A percentile compares a stretch with the other conserved stretches of the same genome.
These are phyloP conservation scores for Fissipunctia ypsillon DNA, from an alignment of 2,888 invertebrate genomes.

Conservation along the genomic window DNA sequence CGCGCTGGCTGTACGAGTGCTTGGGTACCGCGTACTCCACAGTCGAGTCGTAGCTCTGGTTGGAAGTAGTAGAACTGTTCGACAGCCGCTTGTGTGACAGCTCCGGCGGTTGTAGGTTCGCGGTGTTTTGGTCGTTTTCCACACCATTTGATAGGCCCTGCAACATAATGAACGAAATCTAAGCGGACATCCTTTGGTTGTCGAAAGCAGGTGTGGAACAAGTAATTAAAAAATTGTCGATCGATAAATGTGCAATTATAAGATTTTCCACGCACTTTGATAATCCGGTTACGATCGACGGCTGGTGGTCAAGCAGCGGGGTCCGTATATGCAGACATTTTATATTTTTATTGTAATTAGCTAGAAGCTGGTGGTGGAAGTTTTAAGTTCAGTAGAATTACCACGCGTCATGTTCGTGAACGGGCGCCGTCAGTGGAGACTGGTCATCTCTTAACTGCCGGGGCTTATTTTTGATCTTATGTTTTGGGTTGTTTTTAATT, in stretches of 20 bases:
- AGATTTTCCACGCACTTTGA: constrained; percentile 9
- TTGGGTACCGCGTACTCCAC: constrained; percentile 86
- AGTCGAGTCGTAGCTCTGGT: constrained; percentile 87
- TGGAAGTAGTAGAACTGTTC: constrained; percentile 86
- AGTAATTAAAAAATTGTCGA: constrained; percentile 49
- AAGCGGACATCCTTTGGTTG: constrained; percentile 48
- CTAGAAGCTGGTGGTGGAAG: not conserved
- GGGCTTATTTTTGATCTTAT: no score
- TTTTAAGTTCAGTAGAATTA: not conserved
- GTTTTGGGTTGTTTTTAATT: no score
- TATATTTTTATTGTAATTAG: not conserved
- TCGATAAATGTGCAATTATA: constrained; percentile 35
- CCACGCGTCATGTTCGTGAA: no score
- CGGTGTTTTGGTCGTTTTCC: constrained; percentile 87
- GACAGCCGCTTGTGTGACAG: constrained; percentile 85
- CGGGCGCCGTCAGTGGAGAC: no score
- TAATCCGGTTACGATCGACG: constrained; percentile 20
- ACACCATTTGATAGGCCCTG: constrained; percentile 89
- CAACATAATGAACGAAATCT: constrained; percentile 66
- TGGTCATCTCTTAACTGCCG: no score
- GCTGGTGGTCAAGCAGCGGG: not conserved
- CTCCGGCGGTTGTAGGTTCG: constrained; percentile 81
- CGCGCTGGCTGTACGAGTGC: constrained; percentile 80
- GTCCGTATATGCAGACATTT: not conserved
- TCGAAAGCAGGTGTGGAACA: constrained; percentile 10